phyloP scores from a whole-genome alignment of 2,888 invertebrate genomes.

The Archips xylosteana region DNA sequence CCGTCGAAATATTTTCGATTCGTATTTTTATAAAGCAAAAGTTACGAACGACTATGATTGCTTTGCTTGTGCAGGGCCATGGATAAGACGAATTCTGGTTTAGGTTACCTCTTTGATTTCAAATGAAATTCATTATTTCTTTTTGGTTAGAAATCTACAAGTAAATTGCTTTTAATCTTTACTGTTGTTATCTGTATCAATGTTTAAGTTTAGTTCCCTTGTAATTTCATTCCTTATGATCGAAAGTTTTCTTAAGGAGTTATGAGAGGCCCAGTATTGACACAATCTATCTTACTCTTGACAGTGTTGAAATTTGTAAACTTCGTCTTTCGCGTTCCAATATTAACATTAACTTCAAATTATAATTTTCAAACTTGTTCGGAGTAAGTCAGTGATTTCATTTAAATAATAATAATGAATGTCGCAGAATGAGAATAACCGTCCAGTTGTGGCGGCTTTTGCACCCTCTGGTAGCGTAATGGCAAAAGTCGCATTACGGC shows the following conservation, averaged over 20 bases:
- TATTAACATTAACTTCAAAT: constrained; percentile 21
- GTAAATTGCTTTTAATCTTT: neutral
- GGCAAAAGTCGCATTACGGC: constrained; percentile 68
- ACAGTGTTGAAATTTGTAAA: constrained; percentile 45
- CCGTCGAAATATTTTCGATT: constrained; percentile 84
- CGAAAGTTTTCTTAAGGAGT: constrained; percentile 49
- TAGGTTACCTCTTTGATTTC: constrained; percentile 19
- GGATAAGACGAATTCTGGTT: constrained; percentile 56
- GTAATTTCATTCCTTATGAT: constrained; percentile 10
- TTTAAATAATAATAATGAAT: constrained; percentile 46
- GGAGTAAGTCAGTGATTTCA: constrained; percentile 41
- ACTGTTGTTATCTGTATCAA: neutral
- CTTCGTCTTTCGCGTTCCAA: constrained; percentile 27
- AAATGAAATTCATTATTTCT: neutral
- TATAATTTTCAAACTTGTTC: constrained; percentile 40
- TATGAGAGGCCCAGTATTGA: constrained; percentile 74
- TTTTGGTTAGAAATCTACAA: neutral
- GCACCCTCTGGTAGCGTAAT: constrained; percentile 75
- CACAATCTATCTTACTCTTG: constrained; percentile 59
- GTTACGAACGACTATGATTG: constrained; percentile 81
- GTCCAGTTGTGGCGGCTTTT: constrained; percentile 83
- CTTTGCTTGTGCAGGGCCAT: constrained; percentile 84
- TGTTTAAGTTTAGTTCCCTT: neutral
- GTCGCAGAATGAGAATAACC: constrained; percentile 81
- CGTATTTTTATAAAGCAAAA: constrained; percentile 85